These are phyloP conservation scores for Silurus asotus DNA, from an alignment of 2,113 vertebrate species.

Conservation along the genomic window DNA sequence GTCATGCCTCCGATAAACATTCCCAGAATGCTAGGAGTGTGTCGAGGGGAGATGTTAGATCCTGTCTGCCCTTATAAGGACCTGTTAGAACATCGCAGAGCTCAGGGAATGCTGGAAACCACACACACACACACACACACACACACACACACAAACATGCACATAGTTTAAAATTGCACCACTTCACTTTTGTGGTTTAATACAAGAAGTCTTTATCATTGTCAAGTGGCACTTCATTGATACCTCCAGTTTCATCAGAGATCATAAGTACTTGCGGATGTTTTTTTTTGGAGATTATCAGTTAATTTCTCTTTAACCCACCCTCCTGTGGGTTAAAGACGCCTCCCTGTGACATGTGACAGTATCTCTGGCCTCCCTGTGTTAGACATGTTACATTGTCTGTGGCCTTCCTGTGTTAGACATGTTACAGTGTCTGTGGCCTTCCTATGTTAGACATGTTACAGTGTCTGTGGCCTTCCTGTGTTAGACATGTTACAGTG, in stretches of 20 bases:
- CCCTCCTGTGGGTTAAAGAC: neutral
- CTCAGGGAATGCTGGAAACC: constrained; percentile 43
- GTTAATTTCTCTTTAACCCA: constrained; percentile 15
- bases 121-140: constrained; percentile 28
- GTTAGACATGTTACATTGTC: neutral
- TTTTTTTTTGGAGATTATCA: neutral
- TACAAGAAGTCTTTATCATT: neutral
- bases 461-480: too few relatives aligned
- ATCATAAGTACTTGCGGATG: neutral
- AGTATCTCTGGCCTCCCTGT: neutral
- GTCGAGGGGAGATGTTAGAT: constrained; percentile 61
- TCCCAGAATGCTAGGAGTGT: constrained; percentile 52
- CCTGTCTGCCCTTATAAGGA: constrained; percentile 68
- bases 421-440: too few relatives aligned
- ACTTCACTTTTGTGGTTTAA: neutral
- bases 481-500: too few relatives aligned
- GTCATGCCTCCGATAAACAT: constrained; percentile 54
- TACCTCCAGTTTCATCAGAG: neutral
- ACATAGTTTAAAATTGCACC: neutral
- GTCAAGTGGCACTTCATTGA: neutral
- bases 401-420: too few relatives aligned
- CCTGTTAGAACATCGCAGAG: constrained; percentile 30
- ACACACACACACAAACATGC: neutral
- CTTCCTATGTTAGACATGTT: too few relatives aligned
- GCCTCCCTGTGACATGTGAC: neutral